Conservation (phyloP, 2,797 vertebrate species). For the Gadopsis marmoratus region DNA sequence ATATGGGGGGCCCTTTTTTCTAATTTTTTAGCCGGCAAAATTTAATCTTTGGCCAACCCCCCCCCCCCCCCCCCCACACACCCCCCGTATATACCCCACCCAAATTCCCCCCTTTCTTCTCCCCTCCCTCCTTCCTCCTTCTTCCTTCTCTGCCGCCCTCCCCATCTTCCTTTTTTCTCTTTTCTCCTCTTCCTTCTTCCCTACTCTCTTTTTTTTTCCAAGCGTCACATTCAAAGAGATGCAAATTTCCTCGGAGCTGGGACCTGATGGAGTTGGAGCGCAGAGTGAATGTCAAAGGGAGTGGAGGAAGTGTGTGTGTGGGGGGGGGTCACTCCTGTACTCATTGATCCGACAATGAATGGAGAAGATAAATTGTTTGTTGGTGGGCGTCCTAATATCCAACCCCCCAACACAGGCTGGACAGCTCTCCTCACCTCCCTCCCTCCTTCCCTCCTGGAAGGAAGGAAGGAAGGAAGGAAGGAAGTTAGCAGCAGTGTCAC, state of each 20-base stretch:
- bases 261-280: constrained; percentile 92
- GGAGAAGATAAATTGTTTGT: neutral
- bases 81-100: constrained; percentile 22
- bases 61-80: constrained; percentile 64
- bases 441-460: neutral
- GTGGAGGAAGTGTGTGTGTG: constrained; percentile 49
- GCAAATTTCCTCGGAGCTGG: constrained; percentile 93
- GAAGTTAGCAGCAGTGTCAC: neutral
- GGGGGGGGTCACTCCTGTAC: neutral
- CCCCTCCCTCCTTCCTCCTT: constrained; percentile 48
- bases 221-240: constrained; percentile 98
- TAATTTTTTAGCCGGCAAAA: too few species aligned
- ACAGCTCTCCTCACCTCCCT: neutral
- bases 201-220: constrained; percentile 66
- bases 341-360: constrained; percentile 1
- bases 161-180: constrained; percentile 63
- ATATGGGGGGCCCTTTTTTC: too few species aligned
- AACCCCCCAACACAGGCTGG: neutral
- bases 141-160: constrained; percentile 38
- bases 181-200: constrained; percentile 66
- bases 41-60: too few species aligned
- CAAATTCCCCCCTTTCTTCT: constrained; percentile 31
- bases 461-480: too few species aligned
- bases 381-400: neutral
- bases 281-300: constrained; percentile 92